Evolutionary conservation across 2,888 invertebrate genomes (phyloP), one percentile per base, ranked within the genome.

Genomic region (Macaria liturata): DNA sequence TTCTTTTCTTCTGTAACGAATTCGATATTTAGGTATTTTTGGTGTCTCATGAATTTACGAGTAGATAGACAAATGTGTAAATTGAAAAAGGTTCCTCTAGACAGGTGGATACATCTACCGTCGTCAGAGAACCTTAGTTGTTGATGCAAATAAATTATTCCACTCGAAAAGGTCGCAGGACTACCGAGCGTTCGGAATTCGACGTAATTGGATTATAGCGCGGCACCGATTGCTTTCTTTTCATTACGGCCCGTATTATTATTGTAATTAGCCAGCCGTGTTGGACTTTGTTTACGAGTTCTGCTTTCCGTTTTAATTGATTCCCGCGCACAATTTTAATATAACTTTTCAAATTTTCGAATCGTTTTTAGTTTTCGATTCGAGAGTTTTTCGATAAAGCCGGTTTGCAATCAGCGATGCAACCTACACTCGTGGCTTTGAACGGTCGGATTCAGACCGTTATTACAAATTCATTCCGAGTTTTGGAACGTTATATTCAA

Each of bases 141-240:
- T 48, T 52, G 34, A 57, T 53, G 50, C 49, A 48, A 61, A 65
- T 61, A 54, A 64, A 62, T 62, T 58, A 59, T 59, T 56, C 58
- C 32, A 49, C 46, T 43, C 48, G 46, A 51, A 62, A 63, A 67
- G 65, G 60, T 67, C 62, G 56, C 53, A 7, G 30, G 40, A 9
- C 40, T 31, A 30, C 40, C 42, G 49, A 55, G 20, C 54, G 54
- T 62, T 64, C 50, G 46, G 47, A 57, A 54, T 61, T 61, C 30
- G n/a, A 44, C 46, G 54, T 59, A 65, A 65, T 64, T 65, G 44
- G 57, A 67, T 67, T 64, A 67, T 58, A 60, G 63, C 53, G 49
- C 57, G 57, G 54, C 47, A 56, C 59, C 62, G 54, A 62, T 61
- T 48, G 56, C 59, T 61, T 65, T 64, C 64, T 65, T 61, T 65